Base-by-base conservation (phyloP, 2,797 vertebrate genomes). In the Sebastes taczanowskii region DNA sequence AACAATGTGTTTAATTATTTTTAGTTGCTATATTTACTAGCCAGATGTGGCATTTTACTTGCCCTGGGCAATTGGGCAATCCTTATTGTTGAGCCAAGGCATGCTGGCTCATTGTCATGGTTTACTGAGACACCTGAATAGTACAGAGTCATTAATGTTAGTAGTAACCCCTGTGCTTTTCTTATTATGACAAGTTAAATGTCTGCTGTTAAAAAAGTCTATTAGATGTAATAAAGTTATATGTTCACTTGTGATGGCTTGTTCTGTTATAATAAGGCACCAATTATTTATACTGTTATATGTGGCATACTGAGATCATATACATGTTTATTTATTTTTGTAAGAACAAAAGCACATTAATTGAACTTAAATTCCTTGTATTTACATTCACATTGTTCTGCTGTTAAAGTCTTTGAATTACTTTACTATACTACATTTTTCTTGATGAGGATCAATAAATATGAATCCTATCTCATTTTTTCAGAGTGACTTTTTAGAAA, bases 341-440 rank as follows among this genome's bases (percentile, higher is more conserved):
- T 16, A 46, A 46, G 42, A 46, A 42, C 38, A 42, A 0, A 42
- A 46, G 42, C 42, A 18, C 3, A 46, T 7, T 46, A 46, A 46
- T 46, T 16, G 16, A 16, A 7, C 6, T 46, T 49, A 20, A 49
- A 49, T 49, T 18, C 42, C 3, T 20, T 20, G 42, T 49, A 49
- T 4, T 49, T 20, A 49, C 3, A 49, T 20, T 49, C 42, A 20
- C 42, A 49, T 49, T 18, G 16, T 49, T 49, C 42, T 49, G 42
- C 42, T 49, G 42, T 49, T 49, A 49, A 49, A 49, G 42, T 49
- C 1, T 46, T 46, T 49, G 18, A 20, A 49, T 49, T 49, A 49
- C 3, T 49, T 49, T 49, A 49, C 16, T 0, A 0, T 46, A 16
- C 0, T 46, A 20, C 46, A 49, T 49, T 49, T 49, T 49, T 18